These are phyloP conservation scores for Nudaria mundana DNA, from an alignment of 2,888 invertebrate species.

Conservation along the genomic window DNA sequence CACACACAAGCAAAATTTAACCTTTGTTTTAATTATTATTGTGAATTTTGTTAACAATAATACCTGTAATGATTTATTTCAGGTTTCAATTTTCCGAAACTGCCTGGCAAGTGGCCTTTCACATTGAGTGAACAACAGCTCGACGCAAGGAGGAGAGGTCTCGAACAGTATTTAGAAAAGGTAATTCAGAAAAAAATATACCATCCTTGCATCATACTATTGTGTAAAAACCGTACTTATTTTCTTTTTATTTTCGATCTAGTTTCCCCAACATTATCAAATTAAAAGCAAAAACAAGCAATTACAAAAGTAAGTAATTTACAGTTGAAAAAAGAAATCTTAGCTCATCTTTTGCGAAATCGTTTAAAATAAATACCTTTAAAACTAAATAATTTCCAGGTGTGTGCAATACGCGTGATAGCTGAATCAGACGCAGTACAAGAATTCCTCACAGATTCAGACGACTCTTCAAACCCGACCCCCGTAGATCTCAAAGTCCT, in stretches of 20 bases:
- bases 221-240: too few relatives aligned
- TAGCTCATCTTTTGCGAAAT: too few relatives aligned
- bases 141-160: conserved; percentile 94
- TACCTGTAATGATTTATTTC: conserved; percentile 12
- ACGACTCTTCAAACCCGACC: conserved; percentile 89
- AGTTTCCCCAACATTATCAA: too few relatives aligned
- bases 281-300: too few relatives aligned
- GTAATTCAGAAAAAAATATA: conserved; percentile 36
- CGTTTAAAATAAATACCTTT: too few relatives aligned
- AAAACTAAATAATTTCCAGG: too few relatives aligned
- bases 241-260: too few relatives aligned
- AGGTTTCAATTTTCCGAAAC: conserved; percentile 97
- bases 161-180: conserved; percentile 99
- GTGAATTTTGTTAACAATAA: not conserved
- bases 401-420: conserved; percentile 98
- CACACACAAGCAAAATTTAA: not conserved
- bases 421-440: conserved; percentile 98
- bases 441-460: conserved; percentile 96
- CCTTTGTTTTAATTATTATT: not conserved
- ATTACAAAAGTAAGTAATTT: too few relatives aligned
- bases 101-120: conserved; percentile 99
- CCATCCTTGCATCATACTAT: not conserved
- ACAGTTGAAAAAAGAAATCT: too few relatives aligned
- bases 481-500: conserved; percentile 89
- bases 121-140: conserved; percentile 98